These are phyloP conservation scores for Potorous gilbertii DNA, from an alignment of 2,797 vertebrate genomes.

Conservation along the genomic window DNA sequence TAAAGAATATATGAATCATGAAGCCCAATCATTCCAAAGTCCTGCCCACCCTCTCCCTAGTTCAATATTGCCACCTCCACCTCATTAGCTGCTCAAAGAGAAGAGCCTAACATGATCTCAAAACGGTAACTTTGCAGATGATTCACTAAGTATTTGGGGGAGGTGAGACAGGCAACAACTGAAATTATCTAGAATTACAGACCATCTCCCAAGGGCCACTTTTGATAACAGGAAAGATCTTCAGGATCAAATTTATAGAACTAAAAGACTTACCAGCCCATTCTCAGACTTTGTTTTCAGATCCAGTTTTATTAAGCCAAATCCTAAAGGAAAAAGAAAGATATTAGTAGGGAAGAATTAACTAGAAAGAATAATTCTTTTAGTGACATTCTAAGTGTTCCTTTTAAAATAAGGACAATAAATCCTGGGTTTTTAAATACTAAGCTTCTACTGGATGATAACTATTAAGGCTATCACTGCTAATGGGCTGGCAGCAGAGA, in stretches of 20 bases:
- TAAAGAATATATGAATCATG: not conserved
- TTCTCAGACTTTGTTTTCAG: slow-evolving; percentile 98
- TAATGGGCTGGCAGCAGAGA: not conserved
- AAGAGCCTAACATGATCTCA: not conserved
- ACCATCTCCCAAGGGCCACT: not conserved
- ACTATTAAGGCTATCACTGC: not conserved
- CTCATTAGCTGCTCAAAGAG: not conserved
- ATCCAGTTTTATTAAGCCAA: slow-evolving; percentile 97
- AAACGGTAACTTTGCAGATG: not conserved
- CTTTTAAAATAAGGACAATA: not conserved
- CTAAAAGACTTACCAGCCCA: slow-evolving; percentile 92
- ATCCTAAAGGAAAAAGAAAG: slow-evolving; percentile 87
- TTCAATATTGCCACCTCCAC: not conserved
- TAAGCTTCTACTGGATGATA: not conserved
- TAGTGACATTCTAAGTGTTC: not conserved
- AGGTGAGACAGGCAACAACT: not conserved
- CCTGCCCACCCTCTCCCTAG: not conserved
- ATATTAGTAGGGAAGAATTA: slow-evolving; percentile 10
- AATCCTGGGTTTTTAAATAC: not conserved
- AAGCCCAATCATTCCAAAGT: not conserved
- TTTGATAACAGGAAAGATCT: not conserved
- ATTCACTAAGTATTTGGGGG: not conserved
- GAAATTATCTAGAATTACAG: not conserved
- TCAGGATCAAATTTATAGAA: not conserved
- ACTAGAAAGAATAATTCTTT: not conserved